Base-by-base conservation (phyloP, 1,140 invertebrate species). In the Cydia strobilella region DNA sequence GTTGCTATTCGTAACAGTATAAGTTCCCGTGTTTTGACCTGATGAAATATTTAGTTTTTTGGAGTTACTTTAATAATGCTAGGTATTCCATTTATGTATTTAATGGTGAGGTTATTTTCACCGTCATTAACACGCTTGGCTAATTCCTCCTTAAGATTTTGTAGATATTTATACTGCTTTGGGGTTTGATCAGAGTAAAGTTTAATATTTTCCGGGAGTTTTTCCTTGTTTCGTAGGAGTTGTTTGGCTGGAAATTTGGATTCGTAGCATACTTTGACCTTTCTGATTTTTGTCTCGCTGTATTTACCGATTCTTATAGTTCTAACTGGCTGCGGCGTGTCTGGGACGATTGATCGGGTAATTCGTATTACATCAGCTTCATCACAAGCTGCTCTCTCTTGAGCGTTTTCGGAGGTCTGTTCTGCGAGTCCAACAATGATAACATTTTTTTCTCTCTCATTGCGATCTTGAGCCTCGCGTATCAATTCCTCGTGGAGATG, bases 41-140 rank as follows among this genome's bases (percentile, higher is more conserved):
- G 5, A 72, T 66, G n/a, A 39, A 6, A 2, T 45, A 4, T 45
- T 12, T 13, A 45, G 42, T 63, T 51, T 51, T 35, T 76, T 73
- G 7, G 72, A 27, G 27, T 12, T 20, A 1, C 5, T 23, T 45
- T 45, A 13, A 45, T 45, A 12, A 45, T 45, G 42, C 1, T 54
- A 80, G 81, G 79, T 10, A 75, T 31, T 23, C 79, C 79, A 63
- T 74, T 82, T 12, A 79, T 54, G 72, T 76, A 82, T 74, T 78
- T 80, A 15, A 82, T 80, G 5, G 31, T 66, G 0, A 83, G 23
- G n/a, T 83, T 74, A 7, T 18, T 74, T 76, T 83, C 78, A 15
- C 77, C 79, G 27, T 76, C 74, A 62, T 27, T 20, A 6, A 15
- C 72, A 23, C 82, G 75, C 20, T 71, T 71, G 18, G 65, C 13